Base-by-base conservation (phyloP, 2,888 invertebrate genomes). In the Dusona sp. region DNA sequence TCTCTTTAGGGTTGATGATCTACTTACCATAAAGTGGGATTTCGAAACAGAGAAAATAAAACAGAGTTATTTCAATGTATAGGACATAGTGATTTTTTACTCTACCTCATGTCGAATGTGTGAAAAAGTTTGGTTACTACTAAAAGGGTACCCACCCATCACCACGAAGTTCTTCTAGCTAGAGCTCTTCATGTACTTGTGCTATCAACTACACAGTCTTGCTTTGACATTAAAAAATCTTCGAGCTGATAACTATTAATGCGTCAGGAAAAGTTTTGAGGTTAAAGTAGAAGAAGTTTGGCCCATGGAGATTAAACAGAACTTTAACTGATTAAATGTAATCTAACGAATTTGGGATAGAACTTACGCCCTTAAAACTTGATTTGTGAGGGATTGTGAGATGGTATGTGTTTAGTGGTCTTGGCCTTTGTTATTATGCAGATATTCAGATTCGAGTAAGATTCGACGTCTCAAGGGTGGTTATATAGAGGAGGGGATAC, bases 391-490 rank as follows among this genome's bases (percentile, higher is more conserved):
- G 22, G 45, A 42, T 68, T 57, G 33, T 16, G 54, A 68, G 57
- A 70, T 48, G 3, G 51, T 72, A 19, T 22, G 33, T 11, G 33
- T 51, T 29, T 51, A 11, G 19, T 51, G 33, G 22, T 57, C 73
- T 74, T 57, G 36, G 29, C 22, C 25, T 57, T 25, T 38, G 38
- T 48, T 54, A 74, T 74, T 72, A 33, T 72, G 9, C 45, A 29
- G 72, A 33, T 72, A 54, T 73, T 36, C 51, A 65, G 45, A 65
- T 65, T 77, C 13, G 48, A 65, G 48, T 77, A 77, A 77, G 65
- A 22, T n/a, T n/a, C n/a, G 48, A 48, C 48, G 42, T 78, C 67
- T 25, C 33, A 54, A 38, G 38, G 51, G 51, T 67, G 67, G 67
- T 36, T 67, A 78, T 57, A 25, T 42, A 70, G 68, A 9, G 9